These are phyloP conservation scores for Nyctalus aviator DNA, from an alignment of 2,797 vertebrate species.

Conservation along the genomic window DNA sequence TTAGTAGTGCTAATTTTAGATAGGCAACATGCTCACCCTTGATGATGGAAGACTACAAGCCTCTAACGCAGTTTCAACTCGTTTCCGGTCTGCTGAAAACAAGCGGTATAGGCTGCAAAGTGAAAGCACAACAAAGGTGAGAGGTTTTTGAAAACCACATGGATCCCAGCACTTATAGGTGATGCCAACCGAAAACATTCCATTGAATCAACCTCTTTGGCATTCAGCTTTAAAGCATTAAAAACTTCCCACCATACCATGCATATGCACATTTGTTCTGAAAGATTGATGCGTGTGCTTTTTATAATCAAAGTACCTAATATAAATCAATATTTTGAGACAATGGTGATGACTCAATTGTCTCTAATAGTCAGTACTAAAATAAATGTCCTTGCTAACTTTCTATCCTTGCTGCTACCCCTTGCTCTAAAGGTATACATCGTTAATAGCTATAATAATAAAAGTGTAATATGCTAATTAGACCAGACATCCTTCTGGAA, in stretches of 20 bases:
- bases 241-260: background rate
- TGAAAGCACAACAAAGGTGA: conserved; percentile 36
- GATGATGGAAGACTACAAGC: conserved; percentile 96
- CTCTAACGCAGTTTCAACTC: conserved; percentile 96
- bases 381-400: background rate
- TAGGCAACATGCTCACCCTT: conserved; percentile 90
- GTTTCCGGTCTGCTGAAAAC: conserved; percentile 96
- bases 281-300: background rate
- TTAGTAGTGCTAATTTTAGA: background rate
- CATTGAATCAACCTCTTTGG: background rate
- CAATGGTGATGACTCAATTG: background rate
- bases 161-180: background rate
- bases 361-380: background rate
- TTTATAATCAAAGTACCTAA: background rate
- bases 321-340: conserved; percentile 7
- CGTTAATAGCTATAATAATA: background rate
- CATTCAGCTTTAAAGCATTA: background rate
- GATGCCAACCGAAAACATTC: background rate
- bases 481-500: too few relatives aligned
- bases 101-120: conserved; percentile 94
- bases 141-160: background rate
- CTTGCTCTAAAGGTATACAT: background rate
- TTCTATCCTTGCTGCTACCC: background rate
- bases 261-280: background rate
- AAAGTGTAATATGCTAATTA: too few relatives aligned